These are phyloP conservation scores for Chironomus striatipennis DNA, from an alignment of 1,140 invertebrate species.

Conservation along the genomic window DNA sequence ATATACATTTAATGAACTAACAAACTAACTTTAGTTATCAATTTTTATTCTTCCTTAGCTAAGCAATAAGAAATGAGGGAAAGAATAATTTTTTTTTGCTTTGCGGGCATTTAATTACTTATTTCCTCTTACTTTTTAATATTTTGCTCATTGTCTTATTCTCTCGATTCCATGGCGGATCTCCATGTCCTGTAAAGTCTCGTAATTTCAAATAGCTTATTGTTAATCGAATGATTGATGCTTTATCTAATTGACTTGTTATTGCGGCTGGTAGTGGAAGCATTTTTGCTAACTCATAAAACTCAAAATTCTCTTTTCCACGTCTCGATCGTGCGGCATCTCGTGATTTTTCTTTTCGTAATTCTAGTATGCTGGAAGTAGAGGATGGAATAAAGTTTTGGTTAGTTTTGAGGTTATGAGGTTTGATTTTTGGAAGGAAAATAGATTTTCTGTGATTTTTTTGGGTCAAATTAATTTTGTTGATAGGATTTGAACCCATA, in stretches of 20 bases:
- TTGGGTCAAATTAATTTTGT: too few species aligned
- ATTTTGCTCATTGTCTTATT: constrained; percentile 64
- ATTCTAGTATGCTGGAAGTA: constrained; percentile 82
- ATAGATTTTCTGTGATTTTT: too few species aligned
- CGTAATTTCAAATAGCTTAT: constrained; percentile 94
- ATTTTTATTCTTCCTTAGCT: too few species aligned
- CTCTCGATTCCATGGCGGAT: constrained; percentile 86
- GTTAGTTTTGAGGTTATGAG: too few species aligned
- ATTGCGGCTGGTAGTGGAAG: constrained; percentile 91
- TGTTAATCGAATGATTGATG: constrained; percentile 95
- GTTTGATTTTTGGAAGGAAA: too few species aligned
- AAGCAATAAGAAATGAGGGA: not conserved
- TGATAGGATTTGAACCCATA: too few species aligned
- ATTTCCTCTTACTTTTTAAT: constrained; percentile 65
- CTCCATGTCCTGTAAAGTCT: constrained; percentile 90
- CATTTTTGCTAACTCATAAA: constrained; percentile 97
- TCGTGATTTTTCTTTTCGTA: constrained; percentile 93
- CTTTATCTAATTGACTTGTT: constrained; percentile 96
- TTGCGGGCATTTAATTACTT: constrained; percentile 20
- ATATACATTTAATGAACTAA: not conserved
- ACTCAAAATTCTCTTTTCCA: constrained; percentile 97
- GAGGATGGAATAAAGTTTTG: not conserved
- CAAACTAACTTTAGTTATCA: not conserved
- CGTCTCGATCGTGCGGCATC: constrained; percentile 89
- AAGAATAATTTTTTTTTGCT: too few species aligned